Base-by-base conservation (phyloP, 92 coral and sea anemone species). In the Phenganax subtilis region DNA sequence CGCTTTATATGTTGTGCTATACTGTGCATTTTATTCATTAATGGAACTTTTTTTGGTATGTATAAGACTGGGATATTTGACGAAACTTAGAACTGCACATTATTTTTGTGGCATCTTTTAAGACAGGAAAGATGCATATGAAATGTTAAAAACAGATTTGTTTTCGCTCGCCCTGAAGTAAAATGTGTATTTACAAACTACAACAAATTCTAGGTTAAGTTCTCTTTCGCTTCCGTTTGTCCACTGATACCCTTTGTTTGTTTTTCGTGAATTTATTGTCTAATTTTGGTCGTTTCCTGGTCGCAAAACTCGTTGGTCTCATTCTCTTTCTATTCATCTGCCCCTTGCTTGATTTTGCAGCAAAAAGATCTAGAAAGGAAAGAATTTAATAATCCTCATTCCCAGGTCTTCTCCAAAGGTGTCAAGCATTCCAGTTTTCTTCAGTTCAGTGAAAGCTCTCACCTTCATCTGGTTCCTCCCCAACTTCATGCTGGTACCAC, bases 381-480 rank as follows among this genome's bases (percentile, higher is more conserved):
- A 37, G 47, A 37, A 5, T 37, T 37, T 37, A 1, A 37, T 37
- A 37, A 37, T 37, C 47, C 47, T 37, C 47, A 37, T 37, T 37
- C 5, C 47, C 47, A 37, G 47, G 47, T 37, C 5, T 37, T 37
- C 47, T 37, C 47, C 47, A 37, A 37, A 37, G 47, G 47, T 37
- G 47, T 37, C 47, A 5, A 37, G 47, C 47, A 37, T 37, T 37
- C 47, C 47, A 37, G 47, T 37, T 37, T 37, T 37, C 47, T 37
- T 37, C 5, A 5, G 3, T 37, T 37, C 47, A 2, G 3, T 37
- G 47, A 37, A 37, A 37, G 47, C 47, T 37, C 88, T 17, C 66
- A 88, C 98, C 98, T 76, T 88, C 84, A 58, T 94, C 98, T 7
- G 98, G 98, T 58, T 94, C 98, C 55, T 87, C 90, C 8, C 98